Base-by-base conservation (phyloP, 2,888 invertebrate species). In the Cylindroiulus punctatus region DNA sequence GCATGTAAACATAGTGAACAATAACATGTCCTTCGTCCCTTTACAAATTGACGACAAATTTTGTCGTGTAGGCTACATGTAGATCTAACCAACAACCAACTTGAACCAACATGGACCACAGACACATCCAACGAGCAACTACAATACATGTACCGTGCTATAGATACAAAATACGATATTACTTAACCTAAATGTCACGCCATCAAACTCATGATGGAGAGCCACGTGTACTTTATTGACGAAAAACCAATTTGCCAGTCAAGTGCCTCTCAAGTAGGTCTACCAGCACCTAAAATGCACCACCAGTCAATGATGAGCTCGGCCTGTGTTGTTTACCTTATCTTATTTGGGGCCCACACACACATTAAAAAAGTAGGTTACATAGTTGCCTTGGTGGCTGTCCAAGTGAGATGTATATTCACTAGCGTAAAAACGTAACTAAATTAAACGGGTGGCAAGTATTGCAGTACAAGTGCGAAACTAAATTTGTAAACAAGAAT, bases 311-410 rank as follows among this genome's bases (percentile, higher is more conserved):
- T 22, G 65, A 22, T 65, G 65, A 52, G n/a, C 1, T 52, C n/a
- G n/a, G n/a, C n/a, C 19, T 65, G 65, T 47, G 12, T 12, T 65
- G 65, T 26, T 65, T 22, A 65, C 65, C 65, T 65, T 26, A 65
- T 65, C 65, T 65, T 65, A 65, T 65, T 65, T 65, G 26, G 65
- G 65, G 65, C 65, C 65, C 65, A 65, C 65, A 65, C 65, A 65
- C 22, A 22, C n/a, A 22, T 26, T 65, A 65, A 65, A 36, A 65
- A 65, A 65, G 65, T 65, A 65, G 65, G 65, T 2, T 26, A 65
- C 10, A 8, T 22, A 7, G 22, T 65, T 65, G 65, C 12, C 22
- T n/a, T n/a, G 52, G n/a, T n/a, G 65, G 65, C 22, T 65, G 26
- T 22, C 22, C 65, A 65, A 65, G 0, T 4, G n/a, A 65, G 26